Percentiles rank a stretch among this genome's conserved stretches.
These are phyloP conservation scores for Porites lobata DNA, from an alignment of 92 coral and sea anemone species.

Conservation along the genomic window DNA sequence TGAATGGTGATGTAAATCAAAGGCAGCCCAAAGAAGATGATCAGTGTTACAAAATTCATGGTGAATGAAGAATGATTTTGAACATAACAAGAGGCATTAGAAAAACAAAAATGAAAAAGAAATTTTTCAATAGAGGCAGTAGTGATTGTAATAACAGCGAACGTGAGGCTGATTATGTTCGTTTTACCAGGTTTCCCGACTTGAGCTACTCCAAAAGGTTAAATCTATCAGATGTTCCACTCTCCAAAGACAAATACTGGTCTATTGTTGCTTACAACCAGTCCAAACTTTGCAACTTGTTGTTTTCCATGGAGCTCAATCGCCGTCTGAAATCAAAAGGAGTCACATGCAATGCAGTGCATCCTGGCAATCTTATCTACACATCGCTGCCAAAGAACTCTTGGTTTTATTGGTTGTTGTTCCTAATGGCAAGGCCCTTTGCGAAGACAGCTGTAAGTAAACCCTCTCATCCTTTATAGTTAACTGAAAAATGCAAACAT, in stretches of 20 bases:
- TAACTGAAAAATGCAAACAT: not conserved
- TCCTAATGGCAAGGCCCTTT: constrained; percentile 85
- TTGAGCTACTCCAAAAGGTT: constrained; percentile 82
- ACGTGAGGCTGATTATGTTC: not conserved
- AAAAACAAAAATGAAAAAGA: not conserved
- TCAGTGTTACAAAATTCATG: too few relatives aligned
- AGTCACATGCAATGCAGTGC: constrained; percentile 93
- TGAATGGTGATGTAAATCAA: too few relatives aligned
- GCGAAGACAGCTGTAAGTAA: constrained; percentile 85
- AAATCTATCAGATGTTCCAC: constrained; percentile 73
- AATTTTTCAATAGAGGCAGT: not conserved
- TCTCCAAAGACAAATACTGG: constrained; percentile 83
- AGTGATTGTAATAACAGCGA: not conserved
- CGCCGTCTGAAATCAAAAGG: constrained; percentile 84
- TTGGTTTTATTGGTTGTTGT: constrained; percentile 87
- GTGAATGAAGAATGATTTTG: too few relatives aligned
- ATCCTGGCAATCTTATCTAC: constrained; percentile 95
- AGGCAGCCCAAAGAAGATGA: too few relatives aligned
- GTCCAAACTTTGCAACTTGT: constrained; percentile 90
- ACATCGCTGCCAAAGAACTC: constrained; percentile 83
- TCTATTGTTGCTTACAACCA: constrained; percentile 95
- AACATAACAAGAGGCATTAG: too few relatives aligned
- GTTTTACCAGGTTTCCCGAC: constrained; percentile 79
- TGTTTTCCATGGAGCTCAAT: constrained; percentile 93
- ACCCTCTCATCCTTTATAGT: not conserved